Evolutionary conservation across 2,797 vertebrate genomes (phyloP).

Genomic region (Rallus crepitans): DNA sequence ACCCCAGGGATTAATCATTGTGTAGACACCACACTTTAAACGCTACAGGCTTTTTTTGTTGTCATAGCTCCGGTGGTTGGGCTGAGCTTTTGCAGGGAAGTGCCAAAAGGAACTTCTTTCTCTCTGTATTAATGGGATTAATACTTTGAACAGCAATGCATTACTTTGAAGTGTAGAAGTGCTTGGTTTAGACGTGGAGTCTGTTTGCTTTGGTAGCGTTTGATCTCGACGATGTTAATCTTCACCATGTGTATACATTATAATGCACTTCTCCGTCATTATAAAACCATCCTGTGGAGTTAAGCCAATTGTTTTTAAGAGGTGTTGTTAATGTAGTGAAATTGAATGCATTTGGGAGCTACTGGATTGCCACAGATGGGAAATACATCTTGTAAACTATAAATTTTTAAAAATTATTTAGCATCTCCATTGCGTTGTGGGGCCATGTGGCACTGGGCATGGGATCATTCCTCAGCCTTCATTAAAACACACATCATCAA

Average conservation of each 20-base stretch:
- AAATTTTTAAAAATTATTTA: constrained; percentile 73
- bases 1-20: constrained; percentile 24
- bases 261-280: background rate
- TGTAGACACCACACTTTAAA: background rate
- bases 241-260: background rate
- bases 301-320: constrained; percentile 63
- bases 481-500: constrained; percentile 19
- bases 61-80: background rate
- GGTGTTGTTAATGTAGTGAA: constrained; percentile 57
- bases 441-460: constrained; percentile 45
- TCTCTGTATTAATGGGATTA: background rate
- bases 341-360: constrained; percentile 54
- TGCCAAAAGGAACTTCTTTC: background rate
- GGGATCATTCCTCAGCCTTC: constrained; percentile 39
- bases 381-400: constrained; percentile 63
- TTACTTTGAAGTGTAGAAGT: background rate
- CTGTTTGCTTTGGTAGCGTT: background rate
- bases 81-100: background rate
- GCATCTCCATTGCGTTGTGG: constrained; percentile 18
- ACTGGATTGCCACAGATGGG: constrained; percentile 62
- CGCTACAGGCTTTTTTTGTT: background rate
- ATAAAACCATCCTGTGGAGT: constrained; percentile 34
- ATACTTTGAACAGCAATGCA: background rate
- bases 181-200: background rate
- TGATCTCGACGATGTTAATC: background rate